A percentile compares a stretch with the other conserved stretches of the same genome.
Evolutionary conservation across 1,140 invertebrate genomes (phyloP).

Genomic region (Trichonephila clavipes): DNA sequence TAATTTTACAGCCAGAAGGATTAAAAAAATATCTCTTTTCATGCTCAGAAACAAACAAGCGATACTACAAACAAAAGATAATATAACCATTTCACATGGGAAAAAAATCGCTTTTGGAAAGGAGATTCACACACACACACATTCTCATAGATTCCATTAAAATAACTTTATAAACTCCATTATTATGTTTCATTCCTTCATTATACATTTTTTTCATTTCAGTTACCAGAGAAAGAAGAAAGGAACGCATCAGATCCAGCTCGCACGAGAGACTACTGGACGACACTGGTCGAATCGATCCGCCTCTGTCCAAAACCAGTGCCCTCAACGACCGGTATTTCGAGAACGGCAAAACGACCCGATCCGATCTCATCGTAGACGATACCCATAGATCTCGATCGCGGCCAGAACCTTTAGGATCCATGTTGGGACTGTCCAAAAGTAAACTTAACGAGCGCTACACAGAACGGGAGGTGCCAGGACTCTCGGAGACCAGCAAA

Average conservation of each 20-base stretch:
- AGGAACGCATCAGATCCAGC: slow-evolving; percentile 38
- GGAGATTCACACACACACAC: no score
- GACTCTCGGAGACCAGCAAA: slow-evolving; percentile 77
- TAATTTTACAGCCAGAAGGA: no score
- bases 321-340: slow-evolving; percentile 94
- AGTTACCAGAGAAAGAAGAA: slow-evolving; percentile 40
- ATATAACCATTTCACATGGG: background rate
- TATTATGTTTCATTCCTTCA: background rate
- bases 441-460: slow-evolving; percentile 93
- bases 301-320: slow-evolving; percentile 88
- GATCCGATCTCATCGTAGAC: slow-evolving; percentile 82
- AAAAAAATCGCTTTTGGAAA: no score
- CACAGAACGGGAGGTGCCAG: slow-evolving; percentile 66
- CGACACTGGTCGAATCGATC: slow-evolving; percentile 37
- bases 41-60: no score
- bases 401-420: slow-evolving; percentile 2
- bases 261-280: slow-evolving; percentile 63
- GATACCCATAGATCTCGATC: background rate
- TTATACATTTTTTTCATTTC: background rate
- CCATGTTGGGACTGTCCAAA: slow-evolving; percentile 85
- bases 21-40: no score
- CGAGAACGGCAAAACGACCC: slow-evolving; percentile 87
- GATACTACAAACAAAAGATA: no score
- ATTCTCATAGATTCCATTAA: no score
- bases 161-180: no score